phyloP scores from a whole-genome alignment of 2,113 vertebrate species.

The Phalacrocorax aristotelis region DNA sequence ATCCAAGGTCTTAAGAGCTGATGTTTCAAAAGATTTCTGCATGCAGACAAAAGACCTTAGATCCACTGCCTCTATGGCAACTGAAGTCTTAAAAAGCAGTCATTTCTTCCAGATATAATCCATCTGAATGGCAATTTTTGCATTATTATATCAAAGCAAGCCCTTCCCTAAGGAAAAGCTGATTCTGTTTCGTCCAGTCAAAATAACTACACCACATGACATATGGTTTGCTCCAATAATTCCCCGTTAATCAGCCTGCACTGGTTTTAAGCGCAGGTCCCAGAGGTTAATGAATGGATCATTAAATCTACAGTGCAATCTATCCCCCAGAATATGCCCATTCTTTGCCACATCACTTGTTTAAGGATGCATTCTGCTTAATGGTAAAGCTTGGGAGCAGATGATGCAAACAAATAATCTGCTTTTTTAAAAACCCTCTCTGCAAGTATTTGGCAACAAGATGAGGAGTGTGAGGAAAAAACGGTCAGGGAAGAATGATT shows the following conservation, averaged over 20 bases:
- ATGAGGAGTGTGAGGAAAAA: background rate
- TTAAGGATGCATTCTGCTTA: conserved; percentile 7
- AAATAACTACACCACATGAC: conserved; percentile 42
- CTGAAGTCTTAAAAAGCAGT: conserved; percentile 45
- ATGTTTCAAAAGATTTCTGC: conserved; percentile 11
- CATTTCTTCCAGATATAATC: conserved; percentile 64
- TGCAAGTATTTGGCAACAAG: conserved; percentile 5
- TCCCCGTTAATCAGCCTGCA: conserved; percentile 57
- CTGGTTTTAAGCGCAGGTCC: conserved; percentile 49
- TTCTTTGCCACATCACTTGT: conserved; percentile 15
- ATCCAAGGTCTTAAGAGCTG: background rate
- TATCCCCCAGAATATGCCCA: conserved; percentile 12
- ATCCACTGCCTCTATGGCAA: conserved; percentile 52
- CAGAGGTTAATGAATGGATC: conserved; percentile 68
- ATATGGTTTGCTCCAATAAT: conserved; percentile 60
- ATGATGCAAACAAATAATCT: background rate
- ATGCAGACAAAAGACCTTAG: conserved; percentile 13
- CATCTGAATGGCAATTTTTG: conserved; percentile 58
- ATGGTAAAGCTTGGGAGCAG: background rate
- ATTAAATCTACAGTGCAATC: conserved; percentile 64
- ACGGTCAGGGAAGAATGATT: background rate
- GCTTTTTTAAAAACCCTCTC: background rate
- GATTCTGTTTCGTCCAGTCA: conserved; percentile 47
- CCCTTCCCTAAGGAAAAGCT: conserved; percentile 54
- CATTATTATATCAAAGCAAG: conserved; percentile 59